phyloP scores from a whole-genome alignment of 2,113 vertebrate genomes.

The Trochalopteron elliotii region DNA sequence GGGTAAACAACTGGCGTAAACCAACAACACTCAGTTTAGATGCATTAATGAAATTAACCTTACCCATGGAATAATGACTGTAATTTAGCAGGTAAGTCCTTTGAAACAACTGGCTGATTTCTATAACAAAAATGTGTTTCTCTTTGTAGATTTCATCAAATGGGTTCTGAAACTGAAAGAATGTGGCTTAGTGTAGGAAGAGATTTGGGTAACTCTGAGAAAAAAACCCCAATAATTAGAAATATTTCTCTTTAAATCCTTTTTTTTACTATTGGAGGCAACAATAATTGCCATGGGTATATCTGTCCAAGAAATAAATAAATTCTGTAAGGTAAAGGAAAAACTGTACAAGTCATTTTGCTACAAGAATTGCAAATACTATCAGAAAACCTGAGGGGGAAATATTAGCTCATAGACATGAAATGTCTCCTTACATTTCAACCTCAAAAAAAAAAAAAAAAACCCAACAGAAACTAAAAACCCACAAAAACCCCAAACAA shows the following conservation, averaged over 20 bases:
- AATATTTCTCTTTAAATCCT: not conserved
- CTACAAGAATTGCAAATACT: not conserved
- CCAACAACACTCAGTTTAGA: not conserved
- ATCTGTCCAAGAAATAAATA: not conserved
- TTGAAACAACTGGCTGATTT: not conserved
- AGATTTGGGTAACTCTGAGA: not conserved
- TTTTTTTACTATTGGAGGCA: not conserved
- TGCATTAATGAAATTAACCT: not conserved
- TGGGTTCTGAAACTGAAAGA: not conserved
- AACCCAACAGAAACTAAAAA: not conserved
- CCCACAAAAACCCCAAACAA: fast-evolving
- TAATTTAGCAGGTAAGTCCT: not conserved
- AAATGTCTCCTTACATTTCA: not conserved
- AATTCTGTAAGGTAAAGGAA: not conserved
- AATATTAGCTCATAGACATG: not conserved
- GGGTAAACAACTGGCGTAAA: not conserved
- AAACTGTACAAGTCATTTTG: not conserved
- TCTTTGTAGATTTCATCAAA: not conserved
- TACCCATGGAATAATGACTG: not conserved
- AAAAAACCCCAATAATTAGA: not conserved
- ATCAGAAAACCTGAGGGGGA: not conserved
- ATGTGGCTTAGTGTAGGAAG: not conserved
- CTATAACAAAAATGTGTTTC: not conserved
- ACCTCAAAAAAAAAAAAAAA: not conserved
- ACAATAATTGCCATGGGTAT: not conserved